These are phyloP conservation scores for Engystomops pustulosus DNA, from an alignment of 2,113 vertebrate genomes.

Conservation along the genomic window DNA sequence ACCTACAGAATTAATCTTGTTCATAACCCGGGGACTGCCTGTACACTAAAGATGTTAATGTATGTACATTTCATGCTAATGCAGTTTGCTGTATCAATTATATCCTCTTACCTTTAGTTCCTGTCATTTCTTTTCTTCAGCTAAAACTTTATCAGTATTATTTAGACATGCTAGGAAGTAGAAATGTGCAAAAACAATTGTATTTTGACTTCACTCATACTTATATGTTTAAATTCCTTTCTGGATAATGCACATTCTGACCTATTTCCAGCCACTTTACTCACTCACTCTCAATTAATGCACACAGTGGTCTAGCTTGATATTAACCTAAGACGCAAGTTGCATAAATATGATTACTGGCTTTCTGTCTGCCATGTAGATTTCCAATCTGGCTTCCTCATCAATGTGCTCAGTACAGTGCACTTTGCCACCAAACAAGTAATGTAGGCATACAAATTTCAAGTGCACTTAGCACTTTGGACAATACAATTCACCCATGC, in stretches of 20 bases:
- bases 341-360: constrained; percentile 57
- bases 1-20: too few species aligned
- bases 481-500: rapidly evolving
- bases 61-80: neutral
- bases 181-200: neutral
- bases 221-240: neutral
- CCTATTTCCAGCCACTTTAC: neutral
- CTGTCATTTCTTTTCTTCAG: neutral
- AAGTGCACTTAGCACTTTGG: constrained; percentile 52
- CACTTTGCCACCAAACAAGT: constrained; percentile 47
- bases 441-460: constrained; percentile 20
- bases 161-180: neutral
- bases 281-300: constrained; percentile 44
- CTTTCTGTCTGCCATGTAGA: constrained; percentile 60
- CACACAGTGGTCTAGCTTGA: constrained; percentile 25
- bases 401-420: constrained; percentile 11
- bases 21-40: too few species aligned
- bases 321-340: constrained; percentile 58
- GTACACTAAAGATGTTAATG: too few species aligned
- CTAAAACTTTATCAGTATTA: neutral
- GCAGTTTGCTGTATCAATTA: neutral
- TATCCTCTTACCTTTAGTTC: neutral
- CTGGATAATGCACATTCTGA: neutral
- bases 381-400: constrained; percentile 59
- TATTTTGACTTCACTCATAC: neutral